Conservation (phyloP, 2,113 vertebrate genomes). For the Apteryx mantelli region DNA sequence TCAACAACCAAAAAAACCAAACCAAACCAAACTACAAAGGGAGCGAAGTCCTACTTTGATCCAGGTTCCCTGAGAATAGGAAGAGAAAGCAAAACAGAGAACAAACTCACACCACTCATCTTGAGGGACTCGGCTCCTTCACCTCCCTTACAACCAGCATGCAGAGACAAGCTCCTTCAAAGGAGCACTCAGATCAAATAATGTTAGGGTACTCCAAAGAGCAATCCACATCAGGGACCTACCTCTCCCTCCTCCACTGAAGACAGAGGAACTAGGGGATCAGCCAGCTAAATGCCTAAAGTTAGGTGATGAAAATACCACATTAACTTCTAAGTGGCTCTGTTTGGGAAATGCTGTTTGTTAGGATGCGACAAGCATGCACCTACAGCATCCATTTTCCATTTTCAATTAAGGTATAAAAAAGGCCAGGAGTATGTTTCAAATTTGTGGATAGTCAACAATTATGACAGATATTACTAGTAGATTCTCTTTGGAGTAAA, state of each 20-base stretch:
- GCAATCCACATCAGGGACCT: neutral
- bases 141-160: neutral
- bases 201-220: neutral
- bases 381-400: neutral
- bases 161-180: neutral
- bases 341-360: neutral
- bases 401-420: neutral
- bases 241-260: neutral
- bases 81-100: slow-evolving; percentile 11
- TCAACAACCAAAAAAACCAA: neutral
- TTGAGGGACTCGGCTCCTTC: slow-evolving; percentile 18
- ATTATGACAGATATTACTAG: neutral
- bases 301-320: neutral
- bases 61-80: neutral
- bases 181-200: slow-evolving; percentile 12
- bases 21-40: neutral
- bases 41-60: neutral
- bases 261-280: neutral
- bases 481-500: too few relatives aligned
- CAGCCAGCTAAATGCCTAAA: neutral
- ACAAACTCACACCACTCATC: slow-evolving; percentile 39
- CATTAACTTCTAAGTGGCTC: neutral
- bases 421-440: neutral
- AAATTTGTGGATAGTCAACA: neutral
- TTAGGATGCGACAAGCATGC: neutral